Base-by-base conservation (phyloP, 2,113 vertebrate species). In the Microcebus lehilahytsara region DNA sequence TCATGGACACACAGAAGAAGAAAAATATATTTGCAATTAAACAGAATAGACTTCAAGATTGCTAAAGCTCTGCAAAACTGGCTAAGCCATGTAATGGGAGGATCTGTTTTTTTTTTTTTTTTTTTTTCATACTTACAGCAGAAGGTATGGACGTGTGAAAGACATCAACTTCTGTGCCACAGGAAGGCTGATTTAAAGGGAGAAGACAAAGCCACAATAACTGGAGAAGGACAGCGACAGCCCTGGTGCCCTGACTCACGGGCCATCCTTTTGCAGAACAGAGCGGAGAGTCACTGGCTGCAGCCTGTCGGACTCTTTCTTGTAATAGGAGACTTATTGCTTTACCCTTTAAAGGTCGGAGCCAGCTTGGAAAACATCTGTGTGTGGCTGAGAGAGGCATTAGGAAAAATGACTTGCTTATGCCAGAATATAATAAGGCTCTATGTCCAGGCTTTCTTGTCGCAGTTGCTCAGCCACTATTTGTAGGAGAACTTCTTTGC, bases 271-370 rank as follows among this genome's bases (percentile, higher is more conserved):
- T 72, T 66, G 72, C 32, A 79, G 17, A 83, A 51, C 9, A 81
- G 53, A 93, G n/a, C 11, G 89, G 53, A 83, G 60, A 67, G 81
- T 72, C 49, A 49, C 37, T 66, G 78, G 27, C 19, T 89, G 34
- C 7, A 86, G n/a, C 20, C 10, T 40, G 16, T 62, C 51, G 51
- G 84, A 58, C 60, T 81, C 91, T 83, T 93, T 77, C 14, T 72
- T 91, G 20, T 64, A 84, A 84, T 13, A 51, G 58, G 16, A 75
- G 20, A 85, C 51, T 85, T 83, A 79, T 22, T 37, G 62, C 19
- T 89, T 81, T 92, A 71, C 37, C 51, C 49, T 96, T 91, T 89
- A 96, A 96, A 89, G 42, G 49, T 89, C 51, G 67, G 42, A 23
- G 6, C 6, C 25, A 58, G 34, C 79, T 64, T 72, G 27, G 64